Percentiles rank a stretch among this genome's conserved stretches.
phyloP scores from a whole-genome alignment of 1,140 invertebrate genomes.

The Formica exsecta region DNA sequence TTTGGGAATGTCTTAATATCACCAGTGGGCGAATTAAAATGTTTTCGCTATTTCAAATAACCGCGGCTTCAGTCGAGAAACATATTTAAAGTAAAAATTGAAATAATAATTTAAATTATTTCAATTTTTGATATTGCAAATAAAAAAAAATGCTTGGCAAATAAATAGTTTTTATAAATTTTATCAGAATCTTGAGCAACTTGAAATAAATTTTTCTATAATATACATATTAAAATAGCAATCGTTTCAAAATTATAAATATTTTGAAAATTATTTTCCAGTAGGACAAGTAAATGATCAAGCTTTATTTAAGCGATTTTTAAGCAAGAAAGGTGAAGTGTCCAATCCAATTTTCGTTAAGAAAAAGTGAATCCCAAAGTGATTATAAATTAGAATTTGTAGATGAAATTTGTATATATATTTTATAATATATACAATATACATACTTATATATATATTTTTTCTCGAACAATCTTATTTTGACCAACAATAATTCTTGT shows the following conservation, averaged over 20 bases:
- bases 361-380: too few species aligned
- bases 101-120: neutral
- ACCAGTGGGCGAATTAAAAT: constrained; percentile 23
- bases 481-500: neutral
- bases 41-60: constrained; percentile 20
- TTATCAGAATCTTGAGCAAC: neutral
- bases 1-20: constrained; percentile 51
- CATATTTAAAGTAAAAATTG: neutral
- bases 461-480: neutral
- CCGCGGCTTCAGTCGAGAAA: neutral
- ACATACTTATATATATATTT: too few species aligned
- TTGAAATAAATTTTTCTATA: neutral
- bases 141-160: neutral
- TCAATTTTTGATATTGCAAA: neutral
- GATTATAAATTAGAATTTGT: too few species aligned
- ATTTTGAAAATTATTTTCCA: constrained; percentile 5
- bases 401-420: too few species aligned
- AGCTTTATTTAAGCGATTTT: too few species aligned
- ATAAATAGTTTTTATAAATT: constrained; percentile 9
- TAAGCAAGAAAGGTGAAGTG: neutral
- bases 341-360: too few species aligned
- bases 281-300: neutral
- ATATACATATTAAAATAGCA: neutral
- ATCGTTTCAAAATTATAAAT: neutral
- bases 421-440: too few species aligned